These are phyloP conservation scores for Nothocercus julius DNA, from an alignment of 2,113 vertebrate species.

Conservation along the genomic window DNA sequence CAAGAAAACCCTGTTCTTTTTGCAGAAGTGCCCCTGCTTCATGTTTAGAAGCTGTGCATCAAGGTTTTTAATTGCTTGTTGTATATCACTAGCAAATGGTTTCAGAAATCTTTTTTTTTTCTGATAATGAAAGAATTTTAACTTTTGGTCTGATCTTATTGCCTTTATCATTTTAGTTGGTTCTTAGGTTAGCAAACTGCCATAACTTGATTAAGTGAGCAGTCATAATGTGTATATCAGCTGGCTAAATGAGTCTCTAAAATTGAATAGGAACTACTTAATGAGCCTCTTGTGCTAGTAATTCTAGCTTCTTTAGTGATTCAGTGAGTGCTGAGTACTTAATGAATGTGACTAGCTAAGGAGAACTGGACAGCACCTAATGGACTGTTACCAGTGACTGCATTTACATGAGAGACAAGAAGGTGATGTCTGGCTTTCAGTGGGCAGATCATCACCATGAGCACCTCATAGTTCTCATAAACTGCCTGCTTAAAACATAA, in stretches of 20 bases:
- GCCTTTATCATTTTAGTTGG: not conserved
- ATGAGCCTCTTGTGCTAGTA: not conserved
- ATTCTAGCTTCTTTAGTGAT: not conserved
- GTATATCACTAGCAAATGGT: not conserved
- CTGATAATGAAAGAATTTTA: not conserved
- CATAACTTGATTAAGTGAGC: not conserved
- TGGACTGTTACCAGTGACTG: not conserved
- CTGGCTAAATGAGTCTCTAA: not conserved
- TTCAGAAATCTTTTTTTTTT: not conserved
- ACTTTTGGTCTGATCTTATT: not conserved
- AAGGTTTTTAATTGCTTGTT: not conserved
- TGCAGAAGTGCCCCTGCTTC: not conserved
- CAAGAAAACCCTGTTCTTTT: not conserved
- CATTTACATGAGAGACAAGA: not conserved
- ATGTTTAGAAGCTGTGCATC: not conserved
- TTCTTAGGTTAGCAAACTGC: not conserved
- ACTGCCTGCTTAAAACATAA: not conserved
- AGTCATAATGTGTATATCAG: rapidly evolving
- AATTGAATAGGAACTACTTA: not conserved
- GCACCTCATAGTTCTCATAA: not conserved
- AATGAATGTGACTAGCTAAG: not conserved
- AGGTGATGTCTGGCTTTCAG: not conserved
- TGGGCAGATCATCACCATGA: not conserved
- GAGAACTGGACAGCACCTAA: not conserved
- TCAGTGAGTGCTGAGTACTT: not conserved